phyloP scores from a whole-genome alignment of 1,140 invertebrate genomes.

The Drosophila pruinosa region DNA sequence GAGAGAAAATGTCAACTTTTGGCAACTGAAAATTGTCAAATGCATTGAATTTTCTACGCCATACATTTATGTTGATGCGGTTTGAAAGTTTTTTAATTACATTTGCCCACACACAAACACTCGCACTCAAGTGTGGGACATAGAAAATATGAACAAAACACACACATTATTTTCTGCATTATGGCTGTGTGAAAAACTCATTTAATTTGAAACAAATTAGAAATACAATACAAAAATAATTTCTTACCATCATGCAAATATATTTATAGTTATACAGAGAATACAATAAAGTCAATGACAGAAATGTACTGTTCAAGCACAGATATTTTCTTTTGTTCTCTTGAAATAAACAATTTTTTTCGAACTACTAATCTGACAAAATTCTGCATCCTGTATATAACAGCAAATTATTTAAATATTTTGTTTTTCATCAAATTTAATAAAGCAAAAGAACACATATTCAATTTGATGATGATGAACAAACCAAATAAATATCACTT shows the following conservation, averaged over 20 bases:
- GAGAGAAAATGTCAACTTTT: conserved; percentile 68
- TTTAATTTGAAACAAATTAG: conserved; percentile 76
- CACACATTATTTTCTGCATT: conserved; percentile 51
- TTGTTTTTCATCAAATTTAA: no score
- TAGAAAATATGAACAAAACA: conserved; percentile 13
- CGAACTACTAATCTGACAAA: no score
- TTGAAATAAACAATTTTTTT: no score
- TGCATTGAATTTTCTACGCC: conserved; percentile 71
- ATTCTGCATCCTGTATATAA: no score
- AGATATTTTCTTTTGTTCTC: no score
- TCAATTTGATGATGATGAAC: no score
- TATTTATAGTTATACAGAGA: conserved; percentile 8
- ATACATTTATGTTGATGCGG: conserved; percentile 79
- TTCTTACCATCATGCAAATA: conserved; percentile 29
- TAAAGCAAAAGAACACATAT: no score
- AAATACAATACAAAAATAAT: conserved; percentile 53
- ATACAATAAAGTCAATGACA: no score
- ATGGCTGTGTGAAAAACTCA: conserved; percentile 69
- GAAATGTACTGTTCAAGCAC: no score
- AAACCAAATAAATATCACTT: no score
- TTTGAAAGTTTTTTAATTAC: conserved; percentile 79
- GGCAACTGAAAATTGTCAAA: conserved; percentile 76
- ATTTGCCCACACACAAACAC: conserved; percentile 47
- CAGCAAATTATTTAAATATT: no score
- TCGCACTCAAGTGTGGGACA: background rate